Conservation (phyloP, 2,888 invertebrate species). For the Seladonia tumulorum region DNA sequence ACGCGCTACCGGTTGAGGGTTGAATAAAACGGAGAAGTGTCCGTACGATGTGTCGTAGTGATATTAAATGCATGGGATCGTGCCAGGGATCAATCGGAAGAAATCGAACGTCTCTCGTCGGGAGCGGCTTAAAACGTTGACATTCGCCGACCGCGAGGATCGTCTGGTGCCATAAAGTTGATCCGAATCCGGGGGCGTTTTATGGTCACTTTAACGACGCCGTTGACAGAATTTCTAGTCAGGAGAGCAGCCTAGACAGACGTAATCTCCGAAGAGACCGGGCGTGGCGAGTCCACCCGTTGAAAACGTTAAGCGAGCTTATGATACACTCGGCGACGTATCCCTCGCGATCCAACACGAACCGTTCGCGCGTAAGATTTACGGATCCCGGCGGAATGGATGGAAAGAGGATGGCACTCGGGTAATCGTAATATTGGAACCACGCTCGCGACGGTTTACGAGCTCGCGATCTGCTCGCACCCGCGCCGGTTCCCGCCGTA, state of each 20-base stretch:
- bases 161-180: slow-evolving; percentile 38
- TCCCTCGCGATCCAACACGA: slow-evolving; percentile 19
- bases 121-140: slow-evolving; percentile 38
- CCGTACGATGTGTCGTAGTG: background rate
- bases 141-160: slow-evolving; percentile 14
- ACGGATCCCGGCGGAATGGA: slow-evolving; percentile 31
- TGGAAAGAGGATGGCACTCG: slow-evolving; percentile 13
- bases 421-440: slow-evolving; percentile 58
- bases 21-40: background rate
- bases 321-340: slow-evolving; percentile 30
- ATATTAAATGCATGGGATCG: background rate
- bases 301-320: slow-evolving; percentile 20
- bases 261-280: slow-evolving; percentile 25
- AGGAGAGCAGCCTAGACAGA: slow-evolving; percentile 7
- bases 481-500: slow-evolving; percentile 37
- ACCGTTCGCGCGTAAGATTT: slow-evolving; percentile 39
- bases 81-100: background rate
- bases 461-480: slow-evolving; percentile 46
- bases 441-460: slow-evolving; percentile 55
- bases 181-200: slow-evolving; percentile 46
- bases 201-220: slow-evolving; percentile 57
- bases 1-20: background rate
- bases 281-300: slow-evolving; percentile 7
- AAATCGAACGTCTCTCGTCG: background rate
- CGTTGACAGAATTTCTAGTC: slow-evolving; percentile 50